Base-by-base conservation (phyloP, 2,797 vertebrate genomes). In the Leptodactylus fallax region DNA sequence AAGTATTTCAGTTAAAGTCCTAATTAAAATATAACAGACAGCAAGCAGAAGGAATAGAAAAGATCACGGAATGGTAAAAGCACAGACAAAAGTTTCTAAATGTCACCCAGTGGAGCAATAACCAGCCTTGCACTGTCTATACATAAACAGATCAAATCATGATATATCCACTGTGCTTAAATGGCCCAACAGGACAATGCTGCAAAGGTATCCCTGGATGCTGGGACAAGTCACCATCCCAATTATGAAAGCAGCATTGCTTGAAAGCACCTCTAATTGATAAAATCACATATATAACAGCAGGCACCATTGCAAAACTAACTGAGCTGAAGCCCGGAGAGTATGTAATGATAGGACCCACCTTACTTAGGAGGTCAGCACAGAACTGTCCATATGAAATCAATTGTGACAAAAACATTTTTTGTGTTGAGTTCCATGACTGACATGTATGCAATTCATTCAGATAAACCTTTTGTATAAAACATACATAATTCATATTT, bases 11-110 rank as follows among this genome's bases (percentile, higher is more conserved):
- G 90, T 92, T 93, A 93, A 91, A 88, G 90, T 87, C 89, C 92
- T 92, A 92, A 94, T 93, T 92, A 92, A 92, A 92, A 85, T 85
- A 89, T 56, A 85, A 89, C 91, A 90, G 90, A 89, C 92, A 91
- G 90, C 74, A 56, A 85, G 21, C 71, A 80, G 49, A 90, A 87
- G 84, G 83, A 89, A 90, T 90, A 55, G 23, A 83, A 85, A 87
- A 89, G 65, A 88, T 63, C 56, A 63, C 56, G 49, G 77, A 85
- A 80, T 55, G 65, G 23, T 85, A 81, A 85, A 88, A 88, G 63
- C 36, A 80, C n/a, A 61, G 23, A 88, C 58, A 65, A 63, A 88
- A 49, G 67, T 36, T 86, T 83, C 23, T 19, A 61, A 83, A 86
- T 85, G 72, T 58, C 17, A 79, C 88, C 85, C 61, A 78, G 47